These are phyloP conservation scores for Pachyuromys duprasi DNA, from an alignment of 2,797 vertebrate genomes.

Conservation along the genomic window DNA sequence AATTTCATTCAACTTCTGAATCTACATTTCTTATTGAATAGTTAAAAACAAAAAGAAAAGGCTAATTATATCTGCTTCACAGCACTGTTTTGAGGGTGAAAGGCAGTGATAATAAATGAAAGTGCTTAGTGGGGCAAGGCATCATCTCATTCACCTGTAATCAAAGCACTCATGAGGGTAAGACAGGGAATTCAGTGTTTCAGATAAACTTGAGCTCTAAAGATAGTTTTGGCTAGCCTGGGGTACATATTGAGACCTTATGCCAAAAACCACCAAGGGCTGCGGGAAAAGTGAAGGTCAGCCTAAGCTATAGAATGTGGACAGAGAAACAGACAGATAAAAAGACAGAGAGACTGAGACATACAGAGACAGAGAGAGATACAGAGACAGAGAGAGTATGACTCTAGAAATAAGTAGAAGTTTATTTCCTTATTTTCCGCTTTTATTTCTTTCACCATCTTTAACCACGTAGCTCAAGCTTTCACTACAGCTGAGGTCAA, in stretches of 20 bases:
- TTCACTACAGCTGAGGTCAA: constrained; percentile 27
- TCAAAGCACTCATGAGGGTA: not conserved
- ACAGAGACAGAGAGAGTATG: not conserved
- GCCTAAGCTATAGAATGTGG: not conserved
- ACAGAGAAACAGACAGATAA: not conserved
- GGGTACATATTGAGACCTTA: not conserved
- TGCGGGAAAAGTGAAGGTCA: not conserved
- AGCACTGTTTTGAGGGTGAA: constrained; percentile 5
- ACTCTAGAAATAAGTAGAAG: not conserved
- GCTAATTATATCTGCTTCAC: not conserved
- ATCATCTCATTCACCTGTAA: not conserved
- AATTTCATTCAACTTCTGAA: constrained; percentile 37
- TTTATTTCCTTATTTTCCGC: not conserved
- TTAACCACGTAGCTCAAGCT: not conserved
- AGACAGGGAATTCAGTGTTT: not conserved
- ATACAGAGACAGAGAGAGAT: not conserved
- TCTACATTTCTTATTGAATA: constrained; percentile 6
- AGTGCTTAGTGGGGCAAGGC: not conserved
- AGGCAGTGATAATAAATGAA: constrained; percentile 38
- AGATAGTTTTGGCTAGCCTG: not conserved
- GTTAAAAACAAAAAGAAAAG: not conserved
- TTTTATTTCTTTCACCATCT: constrained; percentile 39
- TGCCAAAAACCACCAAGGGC: not conserved
- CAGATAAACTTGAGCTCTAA: not conserved
- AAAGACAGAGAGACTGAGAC: not conserved